Base-by-base conservation (phyloP, 2,113 vertebrate genomes). In the Tragelaphus imberbis region DNA sequence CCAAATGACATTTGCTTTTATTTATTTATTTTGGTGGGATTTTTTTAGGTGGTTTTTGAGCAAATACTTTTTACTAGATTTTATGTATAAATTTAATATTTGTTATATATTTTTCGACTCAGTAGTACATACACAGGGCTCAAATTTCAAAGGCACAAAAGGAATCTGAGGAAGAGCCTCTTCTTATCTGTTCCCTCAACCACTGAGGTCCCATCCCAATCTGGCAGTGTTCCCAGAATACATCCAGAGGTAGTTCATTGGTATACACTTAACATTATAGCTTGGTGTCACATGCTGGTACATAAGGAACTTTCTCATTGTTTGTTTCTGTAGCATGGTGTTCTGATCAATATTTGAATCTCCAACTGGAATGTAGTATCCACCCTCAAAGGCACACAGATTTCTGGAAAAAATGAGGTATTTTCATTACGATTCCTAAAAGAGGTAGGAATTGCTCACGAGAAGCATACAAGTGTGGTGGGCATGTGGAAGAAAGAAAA, bases 91-190 rank as follows among this genome's bases (percentile, higher is more conserved):
- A 93, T 77, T 85, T 56, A 88, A 33, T 56, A 40, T 49, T 56
- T 58, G 36, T 56, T 77, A 51, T 75, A 47, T 85, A 82, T 87
- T 90, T 49, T 81, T 77, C 27, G 12, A 95, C 14, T 82, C 55
- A 6, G 23, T 25, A 58, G 8, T 65, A 81, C 49, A 47, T 40
- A 27, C 16, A 53, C 44, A 40, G 71, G 21, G 53, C 30, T 94
- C 56, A 90, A 96, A 96, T 63, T 96, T 49, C 95, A 92, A 96
- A 93, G 61, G 19, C 68, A 30, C 47, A 82, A 55, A 63, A 96
- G 15, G 30, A 77, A 49, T 15, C 68, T 28, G 21, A 93, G 81
- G 68, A 75, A 96, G 94, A 84, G 14, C 55, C 30, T 85, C 23
- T 55, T 85, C 19, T 33, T 88, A 85, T 47, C 59, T 91, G 5